Conservation (phyloP, 2,888 invertebrate genomes). For the Meteorus cinctellus region DNA sequence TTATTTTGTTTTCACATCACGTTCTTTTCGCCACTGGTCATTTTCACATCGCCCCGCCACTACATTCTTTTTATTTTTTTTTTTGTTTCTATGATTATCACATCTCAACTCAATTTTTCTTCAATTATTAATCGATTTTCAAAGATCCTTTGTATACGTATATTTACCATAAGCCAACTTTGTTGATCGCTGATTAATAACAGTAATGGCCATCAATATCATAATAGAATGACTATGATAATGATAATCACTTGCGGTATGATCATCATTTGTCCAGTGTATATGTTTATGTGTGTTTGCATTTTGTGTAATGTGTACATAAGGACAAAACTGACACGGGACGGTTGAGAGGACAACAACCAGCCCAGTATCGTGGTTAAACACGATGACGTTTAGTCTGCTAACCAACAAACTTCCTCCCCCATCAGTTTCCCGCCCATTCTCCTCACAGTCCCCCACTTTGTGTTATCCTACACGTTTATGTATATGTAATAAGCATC, state of each 20-base stretch:
- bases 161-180: background rate
- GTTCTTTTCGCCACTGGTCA: slow-evolving; percentile 16
- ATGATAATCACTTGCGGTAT: slow-evolving; percentile 9
- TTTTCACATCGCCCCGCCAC: background rate
- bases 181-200: background rate
- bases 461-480: slow-evolving; percentile 20
- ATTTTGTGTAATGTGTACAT: slow-evolving; percentile 31
- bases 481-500: background rate
- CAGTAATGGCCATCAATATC: slow-evolving; percentile 17
- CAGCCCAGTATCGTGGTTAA: slow-evolving; percentile 42
- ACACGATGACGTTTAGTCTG: slow-evolving; percentile 42
- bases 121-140: slow-evolving; percentile 1
- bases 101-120: slow-evolving; percentile 13
- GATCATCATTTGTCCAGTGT: slow-evolving; percentile 3
- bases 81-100: background rate
- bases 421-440: background rate
- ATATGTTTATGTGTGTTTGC: slow-evolving; percentile 20
- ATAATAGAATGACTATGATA: slow-evolving; percentile 16
- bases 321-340: slow-evolving; percentile 30
- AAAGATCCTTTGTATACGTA: background rate
- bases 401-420: slow-evolving; percentile 34
- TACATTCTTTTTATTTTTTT: slow-evolving; percentile 3
- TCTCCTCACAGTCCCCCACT: background rate
- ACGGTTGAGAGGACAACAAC: slow-evolving; percentile 22
- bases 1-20: slow-evolving; percentile 21